Evolutionary conservation across 2,113 vertebrate genomes (phyloP).

Genomic region (Isurus oxyrinchus): DNA sequence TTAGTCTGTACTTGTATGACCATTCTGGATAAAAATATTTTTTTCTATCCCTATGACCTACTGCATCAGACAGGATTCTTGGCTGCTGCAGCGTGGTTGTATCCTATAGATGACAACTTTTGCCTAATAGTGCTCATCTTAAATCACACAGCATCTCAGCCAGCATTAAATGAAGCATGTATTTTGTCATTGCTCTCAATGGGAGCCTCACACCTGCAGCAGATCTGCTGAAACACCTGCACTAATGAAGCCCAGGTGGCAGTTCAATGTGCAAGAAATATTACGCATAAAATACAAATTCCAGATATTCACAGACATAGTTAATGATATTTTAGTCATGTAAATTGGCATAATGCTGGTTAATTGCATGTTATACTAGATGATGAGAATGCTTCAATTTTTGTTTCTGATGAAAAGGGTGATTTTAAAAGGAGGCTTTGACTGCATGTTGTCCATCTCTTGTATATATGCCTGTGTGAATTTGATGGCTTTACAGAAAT

Average conservation of each 20-base stretch:
- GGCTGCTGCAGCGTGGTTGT: neutral
- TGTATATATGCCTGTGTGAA: neutral
- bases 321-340: neutral
- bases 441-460: neutral
- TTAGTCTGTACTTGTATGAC: neutral
- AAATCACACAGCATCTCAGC: neutral
- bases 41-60: neutral
- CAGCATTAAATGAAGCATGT: neutral
- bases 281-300: neutral
- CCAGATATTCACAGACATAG: neutral
- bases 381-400: neutral
- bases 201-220: slow-evolving; percentile 69
- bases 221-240: slow-evolving; percentile 66
- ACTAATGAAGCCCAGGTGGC: slow-evolving; percentile 81
- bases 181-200: neutral
- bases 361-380: neutral
- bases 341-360: neutral
- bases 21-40: neutral
- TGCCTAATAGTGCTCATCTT: neutral
- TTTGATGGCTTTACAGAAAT: neutral
- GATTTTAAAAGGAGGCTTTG: neutral
- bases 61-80: neutral
- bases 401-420: neutral
- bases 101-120: neutral
- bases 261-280: slow-evolving; percentile 48